phyloP scores from a whole-genome alignment of 1,140 invertebrate species.

The Anagrus nilaparvatae region DNA sequence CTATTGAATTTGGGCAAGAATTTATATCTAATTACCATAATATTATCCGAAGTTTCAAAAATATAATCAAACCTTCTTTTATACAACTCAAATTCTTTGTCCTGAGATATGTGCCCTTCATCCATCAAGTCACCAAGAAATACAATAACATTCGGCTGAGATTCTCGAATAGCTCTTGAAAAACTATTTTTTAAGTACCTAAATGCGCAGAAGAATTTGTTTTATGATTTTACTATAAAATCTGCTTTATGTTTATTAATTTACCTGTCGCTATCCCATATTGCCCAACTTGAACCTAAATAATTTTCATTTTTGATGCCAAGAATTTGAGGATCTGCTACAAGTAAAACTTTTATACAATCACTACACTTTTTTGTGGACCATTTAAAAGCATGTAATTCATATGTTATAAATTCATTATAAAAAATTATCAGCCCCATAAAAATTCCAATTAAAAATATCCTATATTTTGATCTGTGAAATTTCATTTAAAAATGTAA shows the following conservation, averaged over 20 bases:
- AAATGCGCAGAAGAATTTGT: slow-evolving; percentile 25
- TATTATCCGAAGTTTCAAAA: slow-evolving; percentile 49
- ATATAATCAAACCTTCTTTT: slow-evolving; percentile 59
- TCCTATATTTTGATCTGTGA: slow-evolving; percentile 31
- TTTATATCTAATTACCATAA: slow-evolving; percentile 39
- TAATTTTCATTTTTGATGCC: slow-evolving; percentile 60
- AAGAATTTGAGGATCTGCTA: slow-evolving; percentile 88
- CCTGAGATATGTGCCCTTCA: slow-evolving; percentile 71
- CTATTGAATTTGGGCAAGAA: background rate
- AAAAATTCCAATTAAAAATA: slow-evolving; percentile 23
- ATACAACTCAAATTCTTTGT: slow-evolving; percentile 59
- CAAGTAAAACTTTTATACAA: slow-evolving; percentile 64
- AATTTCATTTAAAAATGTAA: slow-evolving; percentile 8
- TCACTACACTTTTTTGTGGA: slow-evolving; percentile 42
- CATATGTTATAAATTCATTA: slow-evolving; percentile 48
- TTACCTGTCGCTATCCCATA: slow-evolving; percentile 78
- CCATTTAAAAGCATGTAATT: slow-evolving; percentile 48
- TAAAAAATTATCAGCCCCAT: slow-evolving; percentile 38
- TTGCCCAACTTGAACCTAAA: slow-evolving; percentile 45
- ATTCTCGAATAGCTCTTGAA: slow-evolving; percentile 54
- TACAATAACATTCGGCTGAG: slow-evolving; percentile 72
- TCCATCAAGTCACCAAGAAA: slow-evolving; percentile 90
- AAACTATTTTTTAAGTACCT: slow-evolving; percentile 78
- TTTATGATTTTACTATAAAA: background rate
- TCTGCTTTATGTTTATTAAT: background rate